phyloP scores from a whole-genome alignment of 64 coral and sea anemone genomes.

The Acropora yongei region DNA sequence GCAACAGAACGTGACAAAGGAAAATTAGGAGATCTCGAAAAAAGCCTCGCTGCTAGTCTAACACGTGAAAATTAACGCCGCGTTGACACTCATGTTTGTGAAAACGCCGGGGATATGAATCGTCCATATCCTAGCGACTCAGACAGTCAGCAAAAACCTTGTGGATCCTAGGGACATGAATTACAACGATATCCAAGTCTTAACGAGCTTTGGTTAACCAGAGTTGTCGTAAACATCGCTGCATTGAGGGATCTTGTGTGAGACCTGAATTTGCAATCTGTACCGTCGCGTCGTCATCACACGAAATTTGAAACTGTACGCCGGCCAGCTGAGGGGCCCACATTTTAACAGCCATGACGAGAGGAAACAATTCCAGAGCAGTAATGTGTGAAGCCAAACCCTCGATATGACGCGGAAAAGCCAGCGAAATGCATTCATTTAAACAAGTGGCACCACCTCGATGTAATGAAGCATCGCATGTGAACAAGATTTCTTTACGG shows the following conservation, averaged over 20 bases:
- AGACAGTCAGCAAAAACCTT: constrained; percentile 40
- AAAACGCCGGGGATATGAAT: neutral
- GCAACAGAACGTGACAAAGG: neutral
- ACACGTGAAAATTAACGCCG: neutral
- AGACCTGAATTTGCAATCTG: neutral
- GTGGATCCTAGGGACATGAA: constrained; percentile 24
- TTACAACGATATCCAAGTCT: constrained; percentile 16
- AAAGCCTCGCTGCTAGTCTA: neutral
- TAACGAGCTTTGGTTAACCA: constrained; percentile 32
- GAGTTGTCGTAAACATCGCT: constrained; percentile 42
- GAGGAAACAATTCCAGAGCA: neutral
- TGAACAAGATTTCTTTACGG: neutral
- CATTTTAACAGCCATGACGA: neutral
- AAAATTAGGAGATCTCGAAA: constrained; percentile 1
- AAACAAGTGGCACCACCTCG: neutral
- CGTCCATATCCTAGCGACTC: constrained; percentile 32
- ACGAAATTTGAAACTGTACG: constrained; percentile 4
- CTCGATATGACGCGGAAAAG: neutral
- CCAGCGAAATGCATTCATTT: constrained; percentile 9
- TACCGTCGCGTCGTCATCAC: constrained; percentile 16
- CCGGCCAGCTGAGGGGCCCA: constrained; percentile 8
- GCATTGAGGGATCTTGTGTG: constrained; percentile 11
- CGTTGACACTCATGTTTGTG: neutral
- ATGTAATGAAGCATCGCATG: neutral
- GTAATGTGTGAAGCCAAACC: neutral